Evolutionary conservation across 2,113 vertebrate species (phyloP), one percentile per base, ranked within the genome.

Genomic region (Caranx ignobilis): DNA sequence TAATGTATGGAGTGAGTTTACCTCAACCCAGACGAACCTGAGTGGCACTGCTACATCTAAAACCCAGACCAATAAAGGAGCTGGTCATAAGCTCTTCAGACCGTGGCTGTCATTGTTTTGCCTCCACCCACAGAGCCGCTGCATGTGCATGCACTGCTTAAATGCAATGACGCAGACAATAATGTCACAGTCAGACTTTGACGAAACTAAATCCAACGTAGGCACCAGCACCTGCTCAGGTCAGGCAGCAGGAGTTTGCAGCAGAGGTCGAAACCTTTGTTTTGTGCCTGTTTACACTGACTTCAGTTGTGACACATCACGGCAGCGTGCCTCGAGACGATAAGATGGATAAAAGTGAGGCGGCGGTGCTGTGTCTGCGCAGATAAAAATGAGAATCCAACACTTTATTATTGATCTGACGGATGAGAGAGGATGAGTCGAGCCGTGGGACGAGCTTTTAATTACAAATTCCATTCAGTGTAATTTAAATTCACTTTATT

Each of bases 1-100:
- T 59, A 43, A 65, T 21, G n/a, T 59, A 15, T 34, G 52, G 66
- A 41, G 64, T 31, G 56, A 60, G 47, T 75, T 81, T 69, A 75
- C 39, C 39, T 6, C 16, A 55, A 43, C 26, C 26, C 26, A 26
- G 26, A 26, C 26, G 26, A 26, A 26, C 39, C 60, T 1, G 18
- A 61, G 5, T 21, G 32, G 34, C 12, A 2, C 60, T 3, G 7
- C 39, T 15, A 12, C 13, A 41, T 15, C 26, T n/a, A 43, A 32
- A 52, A 37, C 16, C 12, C 31, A 7, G 6, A 3, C 26, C 12
- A 7, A 12, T 26, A 48, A 47, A 48, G 8, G 12, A 19, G 13
- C 45, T 4, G 21, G 7, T 35, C 26, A 26, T 26, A 26, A 26
- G 26, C 26, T 26, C 26, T 26, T 26, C 26, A 26, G 26, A 26